These are phyloP conservation scores for Coracias cyanogaster DNA, from an alignment of 2,797 vertebrate species.

Conservation along the genomic window DNA sequence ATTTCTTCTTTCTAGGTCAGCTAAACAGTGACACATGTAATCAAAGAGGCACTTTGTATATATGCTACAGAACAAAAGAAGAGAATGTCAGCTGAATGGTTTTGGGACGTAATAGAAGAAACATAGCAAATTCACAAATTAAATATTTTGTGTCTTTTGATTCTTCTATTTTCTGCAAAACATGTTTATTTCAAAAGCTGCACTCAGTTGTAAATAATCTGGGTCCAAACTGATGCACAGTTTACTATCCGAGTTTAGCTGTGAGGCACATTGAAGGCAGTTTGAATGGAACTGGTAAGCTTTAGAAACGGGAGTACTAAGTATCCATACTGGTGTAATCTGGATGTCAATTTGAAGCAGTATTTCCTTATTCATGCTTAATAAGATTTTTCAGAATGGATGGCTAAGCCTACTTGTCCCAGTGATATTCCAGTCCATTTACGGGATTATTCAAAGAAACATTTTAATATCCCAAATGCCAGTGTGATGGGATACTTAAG, in stretches of 20 bases:
- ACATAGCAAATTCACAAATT: neutral
- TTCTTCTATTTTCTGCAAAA: neutral
- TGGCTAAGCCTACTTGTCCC: neutral
- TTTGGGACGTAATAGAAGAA: neutral
- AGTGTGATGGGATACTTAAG: neutral
- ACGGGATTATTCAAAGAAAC: neutral
- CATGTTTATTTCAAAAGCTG: neutral
- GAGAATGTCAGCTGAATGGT: neutral
- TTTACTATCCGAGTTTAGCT: neutral
- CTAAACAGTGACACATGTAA: neutral
- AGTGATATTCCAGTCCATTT: neutral
- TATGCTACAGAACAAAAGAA: constrained; percentile 6
- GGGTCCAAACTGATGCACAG: neutral
- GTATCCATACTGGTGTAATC: neutral
- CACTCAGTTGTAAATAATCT: neutral
- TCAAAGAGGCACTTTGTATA: neutral
- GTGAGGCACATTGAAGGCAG: neutral
- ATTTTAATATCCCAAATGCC: neutral
- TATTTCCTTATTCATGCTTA: neutral
- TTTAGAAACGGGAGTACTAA: neutral
- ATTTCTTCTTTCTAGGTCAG: neutral
- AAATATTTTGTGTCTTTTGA: neutral
- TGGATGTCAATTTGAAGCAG: neutral
- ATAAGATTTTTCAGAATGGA: neutral
- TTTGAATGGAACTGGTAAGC: neutral